Base-by-base conservation (phyloP, 2,797 vertebrate species). In the Champsocephalus gunnari region DNA sequence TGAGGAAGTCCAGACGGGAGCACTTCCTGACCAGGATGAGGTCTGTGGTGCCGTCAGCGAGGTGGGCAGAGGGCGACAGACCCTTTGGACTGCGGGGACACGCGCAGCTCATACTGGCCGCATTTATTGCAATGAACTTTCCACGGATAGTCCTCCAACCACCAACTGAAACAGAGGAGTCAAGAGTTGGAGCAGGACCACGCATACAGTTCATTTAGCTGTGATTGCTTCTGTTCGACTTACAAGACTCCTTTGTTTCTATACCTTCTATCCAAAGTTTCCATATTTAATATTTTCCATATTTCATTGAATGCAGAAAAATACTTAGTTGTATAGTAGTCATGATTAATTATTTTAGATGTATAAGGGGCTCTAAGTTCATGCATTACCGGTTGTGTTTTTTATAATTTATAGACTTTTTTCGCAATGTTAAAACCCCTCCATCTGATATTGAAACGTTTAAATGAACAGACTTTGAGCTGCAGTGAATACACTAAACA, bases 11-110 rank as follows among this genome's bases (percentile, higher is more conserved):
- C 12, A 99, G 85, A 12, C 97, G 94, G 74, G 98, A 99, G 79
- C 98, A 99, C 88, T 97, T 96, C 55, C 95, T 95, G 82, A 99
- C 96, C 14, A 99, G 94, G 89, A 99, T 98, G 87, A 99, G 97
- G 93, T 99, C 98, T 0, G 94, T 92, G 19, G 96, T 96, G 44
- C 98, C 98, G 13, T 99, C 96, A 1, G 97, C 97, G 66, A 99
- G 90, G 93, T 99, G 98, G 59, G 98, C 98, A 1, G 95, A 94
- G 0, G 98, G 98, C 3, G 98, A 98, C 67, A 99, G 94, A 79
- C 98, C 98, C 82, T 94, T 85, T 0, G 97, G 97, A 79, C 96
- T 97, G 45, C 97, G 96, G 41, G 97, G 96, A 89, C 98, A 99
- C 0, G 98, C 97, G 45, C 98, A 99, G 92, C 96, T 97, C 95